phyloP scores from a whole-genome alignment of 2,113 vertebrate genomes.

The Stercorarius parasiticus region DNA sequence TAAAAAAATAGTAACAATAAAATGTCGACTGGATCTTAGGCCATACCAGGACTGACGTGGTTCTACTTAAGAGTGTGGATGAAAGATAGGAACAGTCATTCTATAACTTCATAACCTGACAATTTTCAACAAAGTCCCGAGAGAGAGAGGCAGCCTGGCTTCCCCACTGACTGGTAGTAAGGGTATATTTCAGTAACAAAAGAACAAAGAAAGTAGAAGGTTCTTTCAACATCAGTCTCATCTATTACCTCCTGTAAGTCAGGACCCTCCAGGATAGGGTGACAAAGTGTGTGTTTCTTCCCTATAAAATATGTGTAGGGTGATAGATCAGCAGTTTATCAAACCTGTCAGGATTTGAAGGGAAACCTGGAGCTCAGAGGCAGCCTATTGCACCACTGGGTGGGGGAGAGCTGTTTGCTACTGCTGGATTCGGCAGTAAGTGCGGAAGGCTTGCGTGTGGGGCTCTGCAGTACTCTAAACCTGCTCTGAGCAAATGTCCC shows the following conservation, averaged over 20 bases:
- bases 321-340: not conserved
- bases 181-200: not conserved
- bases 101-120: not conserved
- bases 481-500: not conserved
- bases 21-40: not conserved
- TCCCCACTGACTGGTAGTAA: not conserved
- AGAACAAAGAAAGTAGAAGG: not conserved
- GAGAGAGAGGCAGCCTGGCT: not conserved
- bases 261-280: not conserved
- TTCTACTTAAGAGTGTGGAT: not conserved
- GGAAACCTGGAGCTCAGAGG: not conserved
- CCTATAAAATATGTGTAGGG: not conserved
- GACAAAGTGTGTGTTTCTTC: not conserved
- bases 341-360: not conserved
- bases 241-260: not conserved
- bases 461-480: not conserved
- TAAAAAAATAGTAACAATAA: not conserved
- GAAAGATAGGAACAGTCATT: not conserved
- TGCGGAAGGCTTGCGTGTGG: not conserved
- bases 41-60: not conserved
- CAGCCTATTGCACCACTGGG: not conserved
- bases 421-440: accelerated
- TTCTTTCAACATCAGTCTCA: not conserved
- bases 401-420: not conserved
- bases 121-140: not conserved